Percentiles rank a stretch among this genome's conserved stretches.
Evolutionary conservation across 1,140 invertebrate genomes (phyloP).

Genomic region (Gryllus bimaculatus): DNA sequence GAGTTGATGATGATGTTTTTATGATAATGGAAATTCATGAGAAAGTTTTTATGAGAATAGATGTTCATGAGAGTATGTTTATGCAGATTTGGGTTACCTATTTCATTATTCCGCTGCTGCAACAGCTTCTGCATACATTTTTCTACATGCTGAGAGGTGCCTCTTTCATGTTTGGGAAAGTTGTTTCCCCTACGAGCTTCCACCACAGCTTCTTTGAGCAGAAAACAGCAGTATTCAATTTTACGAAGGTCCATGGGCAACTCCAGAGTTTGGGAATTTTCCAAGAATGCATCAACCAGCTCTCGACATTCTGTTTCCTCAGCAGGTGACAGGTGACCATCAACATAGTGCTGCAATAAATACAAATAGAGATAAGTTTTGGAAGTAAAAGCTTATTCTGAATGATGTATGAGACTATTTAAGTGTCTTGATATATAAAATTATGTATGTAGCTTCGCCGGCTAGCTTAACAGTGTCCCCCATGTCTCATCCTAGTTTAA

Average conservation of each 20-base stretch:
- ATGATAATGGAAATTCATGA: no score
- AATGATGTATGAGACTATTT: no score
- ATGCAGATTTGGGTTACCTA: background rate
- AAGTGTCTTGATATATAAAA: no score
- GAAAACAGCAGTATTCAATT: background rate
- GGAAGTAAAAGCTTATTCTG: background rate
- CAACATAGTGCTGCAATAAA: background rate
- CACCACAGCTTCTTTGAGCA: background rate
- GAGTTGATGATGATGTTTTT: no score
- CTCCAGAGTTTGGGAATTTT: background rate
- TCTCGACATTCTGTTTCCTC: background rate
- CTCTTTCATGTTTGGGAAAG: background rate
- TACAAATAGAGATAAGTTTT: background rate
- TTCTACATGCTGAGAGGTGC: background rate
- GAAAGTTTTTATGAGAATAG: no score
- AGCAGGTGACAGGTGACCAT: background rate
- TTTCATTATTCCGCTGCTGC: background rate
- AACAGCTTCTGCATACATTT: background rate
- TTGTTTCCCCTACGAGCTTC: background rate
- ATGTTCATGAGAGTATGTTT: no score
- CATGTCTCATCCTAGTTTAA: no score
- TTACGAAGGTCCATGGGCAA: background rate
- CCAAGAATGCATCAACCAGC: background rate
- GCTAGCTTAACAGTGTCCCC: no score
- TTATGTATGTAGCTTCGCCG: no score